Evolutionary conservation across 2,888 invertebrate species (phyloP), one percentile per base, ranked within the genome.

Genomic region (Luffia ferchaultella): DNA sequence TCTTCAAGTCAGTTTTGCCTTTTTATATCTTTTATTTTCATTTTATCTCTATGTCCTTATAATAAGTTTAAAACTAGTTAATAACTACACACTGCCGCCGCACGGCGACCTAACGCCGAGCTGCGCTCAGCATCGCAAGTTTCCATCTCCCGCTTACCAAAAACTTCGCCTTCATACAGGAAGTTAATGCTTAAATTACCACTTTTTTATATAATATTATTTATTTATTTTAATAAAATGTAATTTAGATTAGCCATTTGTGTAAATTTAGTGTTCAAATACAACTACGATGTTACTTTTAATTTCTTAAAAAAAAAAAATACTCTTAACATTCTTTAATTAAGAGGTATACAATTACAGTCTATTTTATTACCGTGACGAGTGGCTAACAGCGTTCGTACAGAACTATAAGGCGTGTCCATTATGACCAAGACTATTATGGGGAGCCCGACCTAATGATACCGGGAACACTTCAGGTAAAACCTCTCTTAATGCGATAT

Each of bases 401-500:
- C 43, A n/a, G 3, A n/a, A 16, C 43, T n/a, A 67, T 64, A 67
- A 68, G 67, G 68, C 62, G 64, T 62, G 43, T 65, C 67, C 64
- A 74, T 73, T 73, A 75, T 64, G 64, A 62, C 54, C 59, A 55
- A 64, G 64, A 63, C 64, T 63, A 62, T 71, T 68, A 70, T 68
- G 65, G 68, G 61, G 59, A 60, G 60, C 63, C 60, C 66, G 62
- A 62, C 64, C 66, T 70, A 72, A 73, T 68, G 65, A 63, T 64
- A 62, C 62, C 60, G 62, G 66, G 68, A 63, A 67, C 68, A 62
- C 66, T 68, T 60, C 67, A 70, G 67, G 68, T 67, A 68, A 62
- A 67, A 63, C 61, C 64, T 66, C 65, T 67, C 30, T 30, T 30
- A 30, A 30, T 7, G 12, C 30, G 30, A 30, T 30, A 30, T 30